Evolutionary conservation across 35 echinoderm and acorn worm species (phyloP).

Genomic region (Apostichopus japonicus): DNA sequence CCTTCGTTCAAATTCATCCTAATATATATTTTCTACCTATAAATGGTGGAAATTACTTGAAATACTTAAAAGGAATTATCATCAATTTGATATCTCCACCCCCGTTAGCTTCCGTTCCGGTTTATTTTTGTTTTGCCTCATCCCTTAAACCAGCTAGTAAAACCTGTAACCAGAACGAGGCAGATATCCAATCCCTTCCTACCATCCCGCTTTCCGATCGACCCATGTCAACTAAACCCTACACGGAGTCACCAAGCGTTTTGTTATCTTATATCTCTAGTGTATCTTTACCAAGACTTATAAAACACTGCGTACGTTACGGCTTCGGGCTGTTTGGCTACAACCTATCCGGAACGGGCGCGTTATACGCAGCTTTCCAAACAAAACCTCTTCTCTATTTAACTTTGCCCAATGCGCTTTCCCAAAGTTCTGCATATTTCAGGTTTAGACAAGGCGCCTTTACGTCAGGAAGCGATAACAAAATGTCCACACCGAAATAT

Average conservation of each 20-base stretch:
- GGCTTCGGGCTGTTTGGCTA: constrained; percentile 41
- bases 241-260: constrained; percentile 6
- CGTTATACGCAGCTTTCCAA: constrained; percentile 42
- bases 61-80: constrained; percentile 9
- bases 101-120: background rate
- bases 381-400: constrained; percentile 38
- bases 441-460: background rate
- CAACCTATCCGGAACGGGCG: constrained; percentile 10
- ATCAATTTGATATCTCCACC: background rate
- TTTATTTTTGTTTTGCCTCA: constrained; percentile 2
- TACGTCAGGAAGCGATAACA: background rate
- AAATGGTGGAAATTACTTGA: background rate
- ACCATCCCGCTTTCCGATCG: constrained; percentile 22
- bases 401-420: constrained; percentile 45
- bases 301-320: constrained; percentile 9
- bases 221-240: constrained; percentile 42
- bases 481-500: too few relatives aligned
- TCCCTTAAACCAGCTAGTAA: background rate
- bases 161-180: constrained; percentile 1
- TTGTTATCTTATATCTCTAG: background rate
- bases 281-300: background rate
- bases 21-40: too few relatives aligned
- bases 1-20: too few relatives aligned
- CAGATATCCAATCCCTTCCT: constrained; percentile 26
- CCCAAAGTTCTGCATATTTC: constrained; percentile 10